These are phyloP conservation scores for Phalloptychus januarius DNA, from an alignment of 2,797 vertebrate genomes.

Conservation along the genomic window DNA sequence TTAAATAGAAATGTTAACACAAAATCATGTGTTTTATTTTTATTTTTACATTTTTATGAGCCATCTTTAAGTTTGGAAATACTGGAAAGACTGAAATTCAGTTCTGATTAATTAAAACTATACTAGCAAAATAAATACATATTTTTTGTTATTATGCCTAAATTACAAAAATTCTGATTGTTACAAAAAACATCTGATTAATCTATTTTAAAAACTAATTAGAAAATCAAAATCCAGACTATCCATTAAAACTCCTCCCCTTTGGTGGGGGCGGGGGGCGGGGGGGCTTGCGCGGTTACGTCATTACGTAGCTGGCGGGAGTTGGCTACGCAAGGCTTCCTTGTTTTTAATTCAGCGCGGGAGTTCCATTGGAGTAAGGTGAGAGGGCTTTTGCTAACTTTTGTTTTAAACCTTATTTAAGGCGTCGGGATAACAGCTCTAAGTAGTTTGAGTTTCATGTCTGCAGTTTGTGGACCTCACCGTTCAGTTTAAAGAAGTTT, in stretches of 20 bases:
- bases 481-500: not conserved
- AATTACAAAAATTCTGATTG: not conserved
- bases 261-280: no score
- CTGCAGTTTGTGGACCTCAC: rapidly evolving
- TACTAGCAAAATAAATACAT: no score
- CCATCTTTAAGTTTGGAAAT: not conserved
- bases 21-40: not conserved
- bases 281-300: constrained; percentile 15
- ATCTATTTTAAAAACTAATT: not conserved
- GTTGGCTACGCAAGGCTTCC: constrained; percentile 51
- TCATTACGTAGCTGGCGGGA: constrained; percentile 77
- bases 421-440: rapidly evolving
- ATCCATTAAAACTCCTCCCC: not conserved
- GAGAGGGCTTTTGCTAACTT: constrained; percentile 11
- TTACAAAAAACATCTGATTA: not conserved
- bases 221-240: not conserved
- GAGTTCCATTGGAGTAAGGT: constrained; percentile 62
- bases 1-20: no score
- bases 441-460: rapidly evolving
- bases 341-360: constrained; percentile 78
- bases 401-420: not conserved
- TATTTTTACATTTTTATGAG: not conserved
- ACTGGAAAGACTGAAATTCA: not conserved
- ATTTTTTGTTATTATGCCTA: not conserved
- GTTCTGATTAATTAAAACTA: not conserved